A percentile compares a stretch with the other conserved stretches of the same genome.
Conservation (phyloP, 1,140 invertebrate species). For the Pristionchus pacificus region DNA sequence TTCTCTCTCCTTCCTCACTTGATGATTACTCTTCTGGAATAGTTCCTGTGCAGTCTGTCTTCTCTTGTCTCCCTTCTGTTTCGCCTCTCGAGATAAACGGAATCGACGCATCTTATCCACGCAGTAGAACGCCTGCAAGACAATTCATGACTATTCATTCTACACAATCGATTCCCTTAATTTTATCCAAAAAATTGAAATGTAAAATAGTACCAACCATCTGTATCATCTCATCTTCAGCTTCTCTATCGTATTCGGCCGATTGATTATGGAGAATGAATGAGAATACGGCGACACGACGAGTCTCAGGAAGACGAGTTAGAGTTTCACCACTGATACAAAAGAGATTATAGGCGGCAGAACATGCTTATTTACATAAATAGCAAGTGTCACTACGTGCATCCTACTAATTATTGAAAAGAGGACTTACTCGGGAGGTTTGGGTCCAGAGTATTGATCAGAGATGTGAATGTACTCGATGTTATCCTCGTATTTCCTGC, state of each 20-base stretch:
- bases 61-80: constrained; percentile 72
- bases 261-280: constrained; percentile 65
- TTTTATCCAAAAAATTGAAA: too few species aligned
- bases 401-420: constrained; percentile 1
- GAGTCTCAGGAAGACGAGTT: constrained; percentile 69
- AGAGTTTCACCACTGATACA: constrained; percentile 64
- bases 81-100: constrained; percentile 70
- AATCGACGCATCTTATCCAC: constrained; percentile 37
- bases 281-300: constrained; percentile 77
- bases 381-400: too few species aligned
- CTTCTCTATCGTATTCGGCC: constrained; percentile 32
- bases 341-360: too few species aligned
- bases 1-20: constrained; percentile 64
- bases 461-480: constrained; percentile 96
- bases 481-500: constrained; percentile 74
- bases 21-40: constrained; percentile 86
- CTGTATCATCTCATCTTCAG: constrained; percentile 4
- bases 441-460: constrained; percentile 79
- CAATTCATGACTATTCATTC: too few species aligned
- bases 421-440: constrained; percentile 76
- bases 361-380: too few species aligned
- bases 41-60: constrained; percentile 83
- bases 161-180: too few species aligned
- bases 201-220: too few species aligned
- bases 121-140: constrained; percentile 45